A percentile compares a stretch with the other conserved stretches of the same genome.
These are phyloP conservation scores for Orientallactaga bullata DNA, from an alignment of 2,113 vertebrate species.

Conservation along the genomic window DNA sequence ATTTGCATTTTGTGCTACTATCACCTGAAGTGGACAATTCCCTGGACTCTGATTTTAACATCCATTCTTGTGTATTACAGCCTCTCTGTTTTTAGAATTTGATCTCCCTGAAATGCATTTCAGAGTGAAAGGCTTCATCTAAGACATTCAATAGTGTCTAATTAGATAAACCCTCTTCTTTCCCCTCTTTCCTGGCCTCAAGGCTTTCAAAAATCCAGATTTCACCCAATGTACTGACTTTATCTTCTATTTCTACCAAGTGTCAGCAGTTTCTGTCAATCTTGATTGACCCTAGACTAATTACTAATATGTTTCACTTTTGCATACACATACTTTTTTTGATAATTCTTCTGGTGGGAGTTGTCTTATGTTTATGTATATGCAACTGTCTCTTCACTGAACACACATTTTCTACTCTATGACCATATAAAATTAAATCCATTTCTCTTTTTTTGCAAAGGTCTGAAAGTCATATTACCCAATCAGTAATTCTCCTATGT, in stretches of 20 bases:
- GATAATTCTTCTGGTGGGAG: background rate
- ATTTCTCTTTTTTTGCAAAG: background rate
- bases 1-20: background rate
- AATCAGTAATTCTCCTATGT: background rate
- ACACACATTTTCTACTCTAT: background rate
- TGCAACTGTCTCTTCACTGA: background rate
- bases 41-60: background rate
- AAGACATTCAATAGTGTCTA: background rate
- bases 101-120: conserved; percentile 1
- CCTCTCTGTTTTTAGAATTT: background rate
- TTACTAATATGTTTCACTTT: background rate
- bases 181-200: background rate
- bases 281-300: background rate
- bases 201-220: background rate
- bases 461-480: background rate
- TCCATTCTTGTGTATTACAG: background rate
- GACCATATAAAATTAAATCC: background rate
- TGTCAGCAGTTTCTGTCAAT: background rate
- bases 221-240: background rate
- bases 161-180: background rate
- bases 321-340: background rate
- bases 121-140: background rate
- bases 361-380: background rate
- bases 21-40: background rate
- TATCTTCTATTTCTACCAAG: background rate